phyloP scores from a whole-genome alignment of 2,888 invertebrate genomes.

The Chorisops tibialis region DNA sequence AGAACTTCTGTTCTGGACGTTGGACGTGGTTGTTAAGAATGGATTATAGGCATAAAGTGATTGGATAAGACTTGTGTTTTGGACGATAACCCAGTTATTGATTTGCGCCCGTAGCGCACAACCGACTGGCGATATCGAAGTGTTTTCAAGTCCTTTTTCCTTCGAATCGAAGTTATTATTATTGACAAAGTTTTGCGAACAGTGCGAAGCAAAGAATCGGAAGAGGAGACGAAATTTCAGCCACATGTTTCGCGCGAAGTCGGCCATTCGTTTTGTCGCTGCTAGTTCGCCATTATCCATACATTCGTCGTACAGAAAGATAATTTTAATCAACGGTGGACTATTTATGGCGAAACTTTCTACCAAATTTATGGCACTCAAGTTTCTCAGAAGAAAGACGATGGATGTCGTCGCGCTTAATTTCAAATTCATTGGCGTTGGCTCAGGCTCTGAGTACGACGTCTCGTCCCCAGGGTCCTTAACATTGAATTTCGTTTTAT shows the following conservation, averaged over 20 bases:
- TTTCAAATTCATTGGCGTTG: constrained; percentile 3
- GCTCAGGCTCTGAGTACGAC: too few relatives aligned
- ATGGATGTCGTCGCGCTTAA: constrained; percentile 5
- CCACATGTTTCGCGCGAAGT: constrained; percentile 17
- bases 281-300: neutral
- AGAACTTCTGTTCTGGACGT: neutral
- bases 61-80: constrained; percentile 1
- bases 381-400: constrained; percentile 1
- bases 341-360: constrained; percentile 9
- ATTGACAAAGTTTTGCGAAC: neutral
- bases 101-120: neutral
- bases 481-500: too few relatives aligned
- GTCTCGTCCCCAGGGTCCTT: too few relatives aligned
- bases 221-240: constrained; percentile 10
- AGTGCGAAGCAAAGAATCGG: constrained; percentile 11
- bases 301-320: constrained; percentile 17
- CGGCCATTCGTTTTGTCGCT: neutral
- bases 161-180: neutral
- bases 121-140: neutral
- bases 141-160: neutral
- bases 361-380: neutral
- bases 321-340: constrained; percentile 3
- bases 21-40: neutral
- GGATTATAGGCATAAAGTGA: constrained; percentile 17
- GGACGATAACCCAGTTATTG: neutral